Conservation (phyloP, 2,113 vertebrate species). For the Thalassarche chlororhynchos region DNA sequence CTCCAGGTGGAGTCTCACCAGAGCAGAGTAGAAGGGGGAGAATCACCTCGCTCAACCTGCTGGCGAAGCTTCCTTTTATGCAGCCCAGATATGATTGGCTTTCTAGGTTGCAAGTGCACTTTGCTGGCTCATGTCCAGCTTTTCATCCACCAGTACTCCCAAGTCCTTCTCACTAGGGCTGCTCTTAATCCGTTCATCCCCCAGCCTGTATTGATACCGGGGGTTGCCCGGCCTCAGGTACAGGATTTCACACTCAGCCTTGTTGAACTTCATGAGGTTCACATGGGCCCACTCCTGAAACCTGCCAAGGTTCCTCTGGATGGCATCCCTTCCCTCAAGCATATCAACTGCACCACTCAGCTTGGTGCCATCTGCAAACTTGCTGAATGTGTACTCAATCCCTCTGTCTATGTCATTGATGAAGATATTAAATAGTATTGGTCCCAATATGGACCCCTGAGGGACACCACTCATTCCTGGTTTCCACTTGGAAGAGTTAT, state of each 20-base stretch:
- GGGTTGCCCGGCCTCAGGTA: not conserved
- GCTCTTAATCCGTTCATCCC: not conserved
- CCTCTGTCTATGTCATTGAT: not conserved
- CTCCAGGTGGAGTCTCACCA: rapidly evolving
- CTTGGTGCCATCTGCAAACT: not conserved
- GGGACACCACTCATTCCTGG: not conserved
- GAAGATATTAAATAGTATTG: not conserved
- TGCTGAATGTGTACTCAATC: not conserved
- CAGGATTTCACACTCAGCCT: not conserved
- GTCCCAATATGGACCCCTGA: not conserved
- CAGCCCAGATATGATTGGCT: not conserved
- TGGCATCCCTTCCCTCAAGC: not conserved
- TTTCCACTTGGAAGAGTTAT: not conserved
- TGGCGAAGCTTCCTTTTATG: not conserved
- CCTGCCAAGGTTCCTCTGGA: not conserved
- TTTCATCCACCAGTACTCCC: not conserved
- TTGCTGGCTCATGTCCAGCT: not conserved
- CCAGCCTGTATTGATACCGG: not conserved
- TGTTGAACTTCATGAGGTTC: not conserved
- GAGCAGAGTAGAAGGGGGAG: rapidly evolving
- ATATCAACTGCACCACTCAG: rapidly evolving
- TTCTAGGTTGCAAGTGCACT: not conserved
- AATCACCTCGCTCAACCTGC: rapidly evolving
- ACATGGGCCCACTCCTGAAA: not conserved
- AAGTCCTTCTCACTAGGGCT: not conserved